A percentile compares a stretch with the other conserved stretches of the same genome.
Conservation (phyloP, 2,888 invertebrate species). For the Pammene aurita region DNA sequence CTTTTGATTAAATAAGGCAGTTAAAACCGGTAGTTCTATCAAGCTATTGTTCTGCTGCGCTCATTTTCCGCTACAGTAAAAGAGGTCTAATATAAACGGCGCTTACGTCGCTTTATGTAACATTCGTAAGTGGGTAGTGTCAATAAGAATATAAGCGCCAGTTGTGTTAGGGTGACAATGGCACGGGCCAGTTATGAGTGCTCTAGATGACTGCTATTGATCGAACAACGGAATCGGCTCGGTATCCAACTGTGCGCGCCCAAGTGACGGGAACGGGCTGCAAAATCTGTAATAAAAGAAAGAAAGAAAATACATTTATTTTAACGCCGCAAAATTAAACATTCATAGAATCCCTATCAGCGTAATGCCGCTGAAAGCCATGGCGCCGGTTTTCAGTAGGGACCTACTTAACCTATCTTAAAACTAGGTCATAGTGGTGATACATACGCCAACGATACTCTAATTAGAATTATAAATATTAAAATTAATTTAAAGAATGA, state of each 20-base stretch:
- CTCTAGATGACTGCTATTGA: conserved; percentile 29
- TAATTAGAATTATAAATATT: no score
- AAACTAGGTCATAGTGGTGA: no score
- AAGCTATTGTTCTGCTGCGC: conserved; percentile 21
- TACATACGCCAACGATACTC: no score
- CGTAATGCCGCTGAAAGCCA: no score
- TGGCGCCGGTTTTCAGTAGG: no score
- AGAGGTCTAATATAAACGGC: neutral
- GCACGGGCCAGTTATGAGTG: neutral
- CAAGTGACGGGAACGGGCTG: conserved; percentile 2
- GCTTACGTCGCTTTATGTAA: conserved; percentile 3
- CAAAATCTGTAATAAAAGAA: no score
- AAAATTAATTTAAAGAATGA: no score
- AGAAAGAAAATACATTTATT: no score
- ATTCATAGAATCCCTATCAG: no score
- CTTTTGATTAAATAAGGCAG: neutral
- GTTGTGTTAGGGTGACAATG: neutral
- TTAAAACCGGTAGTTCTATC: conserved; percentile 26
- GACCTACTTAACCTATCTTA: no score
- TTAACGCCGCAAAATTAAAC: no score
- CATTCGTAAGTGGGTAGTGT: neutral
- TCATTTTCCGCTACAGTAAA: neutral
- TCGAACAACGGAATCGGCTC: conserved; percentile 25
- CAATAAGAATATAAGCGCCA: conserved; percentile 11
- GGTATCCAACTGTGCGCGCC: conserved; percentile 13